These are phyloP conservation scores for Chelmon rostratus DNA, from an alignment of 2,797 vertebrate species.

Conservation along the genomic window DNA sequence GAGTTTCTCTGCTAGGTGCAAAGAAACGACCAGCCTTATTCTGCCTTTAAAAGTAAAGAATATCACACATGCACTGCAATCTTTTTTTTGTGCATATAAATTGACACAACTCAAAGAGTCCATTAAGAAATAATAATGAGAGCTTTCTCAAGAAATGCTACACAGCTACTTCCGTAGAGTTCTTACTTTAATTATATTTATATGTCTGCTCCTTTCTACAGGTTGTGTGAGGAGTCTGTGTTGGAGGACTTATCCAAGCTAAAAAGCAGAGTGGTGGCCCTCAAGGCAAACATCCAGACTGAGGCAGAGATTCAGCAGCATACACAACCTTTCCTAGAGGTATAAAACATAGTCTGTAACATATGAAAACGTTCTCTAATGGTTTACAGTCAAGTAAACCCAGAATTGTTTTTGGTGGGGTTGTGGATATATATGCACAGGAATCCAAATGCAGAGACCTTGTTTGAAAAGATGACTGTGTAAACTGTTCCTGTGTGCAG, in stretches of 20 bases:
- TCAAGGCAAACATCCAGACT: conserved; percentile 77
- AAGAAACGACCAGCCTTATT: not conserved
- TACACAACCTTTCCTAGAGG: conserved; percentile 86
- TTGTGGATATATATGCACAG: not conserved
- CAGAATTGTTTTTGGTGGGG: not conserved
- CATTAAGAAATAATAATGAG: not conserved
- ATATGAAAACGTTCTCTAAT: not conserved
- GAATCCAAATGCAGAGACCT: not conserved
- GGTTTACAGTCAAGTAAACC: not conserved
- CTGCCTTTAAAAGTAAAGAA: not conserved
- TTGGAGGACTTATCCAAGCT: conserved; percentile 87
- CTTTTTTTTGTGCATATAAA: not conserved
- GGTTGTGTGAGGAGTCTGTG: conserved; percentile 87
- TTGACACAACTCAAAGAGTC: not conserved
- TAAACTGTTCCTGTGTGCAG: conserved; percentile 65
- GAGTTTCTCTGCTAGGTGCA: conserved; percentile 14
- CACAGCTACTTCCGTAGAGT: conserved; percentile 9
- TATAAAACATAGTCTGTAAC: conserved; percentile 46
- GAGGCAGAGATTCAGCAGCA: conserved; percentile 83
- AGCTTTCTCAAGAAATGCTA: not conserved
- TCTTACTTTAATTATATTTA: not conserved
- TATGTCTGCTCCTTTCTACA: conserved; percentile 53
- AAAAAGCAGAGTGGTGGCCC: conserved; percentile 80
- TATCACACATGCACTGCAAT: not conserved
- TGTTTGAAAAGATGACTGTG: not conserved